Evolutionary conservation across 2,888 invertebrate genomes (phyloP).

Genomic region (Drosophila anceps): DNA sequence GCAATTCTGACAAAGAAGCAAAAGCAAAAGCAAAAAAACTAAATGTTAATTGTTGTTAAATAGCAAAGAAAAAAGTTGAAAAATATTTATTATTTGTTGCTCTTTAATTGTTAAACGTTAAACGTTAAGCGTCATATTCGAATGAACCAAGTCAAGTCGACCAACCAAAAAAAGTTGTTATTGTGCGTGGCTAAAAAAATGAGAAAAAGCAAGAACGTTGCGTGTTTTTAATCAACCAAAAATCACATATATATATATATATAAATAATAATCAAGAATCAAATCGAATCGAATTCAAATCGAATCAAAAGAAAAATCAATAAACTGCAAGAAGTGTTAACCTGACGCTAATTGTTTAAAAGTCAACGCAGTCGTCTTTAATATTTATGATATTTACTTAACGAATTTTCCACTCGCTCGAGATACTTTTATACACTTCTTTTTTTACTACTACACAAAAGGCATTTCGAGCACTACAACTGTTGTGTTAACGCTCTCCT

Average conservation of each 20-base stretch:
- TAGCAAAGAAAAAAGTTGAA: conserved; percentile 26
- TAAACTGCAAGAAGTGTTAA: conserved; percentile 63
- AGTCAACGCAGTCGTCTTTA: conserved; percentile 54
- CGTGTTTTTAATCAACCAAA: conserved; percentile 37
- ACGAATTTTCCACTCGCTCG: conserved; percentile 69
- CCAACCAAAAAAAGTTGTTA: conserved; percentile 30
- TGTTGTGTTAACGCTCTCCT: conserved; percentile 58
- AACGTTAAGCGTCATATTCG: conserved; percentile 17
- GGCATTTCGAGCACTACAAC: conserved; percentile 30
- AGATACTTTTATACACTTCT: conserved; percentile 7
- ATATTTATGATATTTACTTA: conserved; percentile 76
- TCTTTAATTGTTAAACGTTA: conserved; percentile 72
- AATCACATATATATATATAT: conserved; percentile 29
- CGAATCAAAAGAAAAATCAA: conserved; percentile 19
- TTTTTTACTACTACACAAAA: not conserved
- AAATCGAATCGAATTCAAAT: conserved; percentile 8
- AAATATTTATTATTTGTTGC: conserved; percentile 31
- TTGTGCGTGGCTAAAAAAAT: conserved; percentile 75
- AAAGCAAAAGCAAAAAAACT: conserved; percentile 23
- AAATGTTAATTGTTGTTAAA: conserved; percentile 61
- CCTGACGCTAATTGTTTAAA: conserved; percentile 69
- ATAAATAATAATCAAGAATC: conserved; percentile 25
- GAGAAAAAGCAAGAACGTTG: conserved; percentile 43
- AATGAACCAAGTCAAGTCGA: conserved; percentile 17
- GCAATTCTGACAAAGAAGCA: conserved; percentile 16